These are phyloP conservation scores for Ardeotis arabs DNA, from an alignment of 2,113 vertebrate species.

Conservation along the genomic window DNA sequence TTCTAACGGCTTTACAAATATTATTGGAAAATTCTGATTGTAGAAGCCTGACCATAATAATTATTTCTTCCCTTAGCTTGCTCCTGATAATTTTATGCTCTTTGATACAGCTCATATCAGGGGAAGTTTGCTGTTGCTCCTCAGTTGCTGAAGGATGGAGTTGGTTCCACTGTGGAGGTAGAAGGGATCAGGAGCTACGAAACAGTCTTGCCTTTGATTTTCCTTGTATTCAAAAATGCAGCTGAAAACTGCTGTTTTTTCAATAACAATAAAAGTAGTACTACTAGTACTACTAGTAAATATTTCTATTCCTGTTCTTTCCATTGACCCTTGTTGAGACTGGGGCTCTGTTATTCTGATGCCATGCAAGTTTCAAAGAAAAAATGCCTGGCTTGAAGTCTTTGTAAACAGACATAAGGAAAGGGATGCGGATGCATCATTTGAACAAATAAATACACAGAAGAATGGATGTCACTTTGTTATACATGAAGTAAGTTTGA, in stretches of 20 bases:
- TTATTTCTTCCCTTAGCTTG: not conserved
- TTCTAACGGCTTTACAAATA: not conserved
- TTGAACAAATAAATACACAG: not conserved
- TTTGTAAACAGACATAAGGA: not conserved
- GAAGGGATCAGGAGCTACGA: not conserved
- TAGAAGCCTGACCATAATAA: not conserved
- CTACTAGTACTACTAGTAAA: not conserved
- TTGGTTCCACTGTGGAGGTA: not conserved
- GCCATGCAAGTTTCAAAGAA: not conserved
- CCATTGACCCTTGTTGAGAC: not conserved
- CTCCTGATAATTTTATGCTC: not conserved
- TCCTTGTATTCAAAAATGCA: not conserved
- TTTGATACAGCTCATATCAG: not conserved
- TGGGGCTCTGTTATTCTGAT: not conserved
- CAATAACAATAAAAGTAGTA: not conserved
- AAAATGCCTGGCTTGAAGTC: not conserved
- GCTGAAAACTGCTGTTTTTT: not conserved
- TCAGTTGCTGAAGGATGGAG: not conserved
- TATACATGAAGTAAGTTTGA: not conserved
- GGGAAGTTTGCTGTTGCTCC: not conserved
- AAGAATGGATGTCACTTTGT: not conserved
- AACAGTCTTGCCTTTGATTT: not conserved
- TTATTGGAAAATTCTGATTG: not conserved
- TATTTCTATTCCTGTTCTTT: not conserved
- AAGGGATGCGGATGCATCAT: not conserved